Percentiles rank a stretch among this genome's conserved stretches.
These are phyloP conservation scores for Drosophila malerkotliana DNA, from an alignment of 1,140 invertebrate genomes.

Conservation along the genomic window DNA sequence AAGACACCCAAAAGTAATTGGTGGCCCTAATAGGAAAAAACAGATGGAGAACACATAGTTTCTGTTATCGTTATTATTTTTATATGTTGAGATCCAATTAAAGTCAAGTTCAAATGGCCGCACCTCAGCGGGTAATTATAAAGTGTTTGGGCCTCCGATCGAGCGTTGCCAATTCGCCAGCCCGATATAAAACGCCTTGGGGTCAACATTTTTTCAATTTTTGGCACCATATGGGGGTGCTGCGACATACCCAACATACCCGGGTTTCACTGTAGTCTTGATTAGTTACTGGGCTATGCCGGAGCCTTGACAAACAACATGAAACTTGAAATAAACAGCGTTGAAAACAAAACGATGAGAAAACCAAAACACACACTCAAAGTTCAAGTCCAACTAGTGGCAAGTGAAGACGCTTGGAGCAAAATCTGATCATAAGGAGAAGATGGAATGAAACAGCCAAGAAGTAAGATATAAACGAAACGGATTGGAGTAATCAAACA, in stretches of 20 bases:
- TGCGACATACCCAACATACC: constrained; percentile 8
- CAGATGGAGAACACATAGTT: constrained; percentile 32
- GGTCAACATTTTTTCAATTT: constrained; percentile 37
- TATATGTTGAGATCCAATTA: constrained; percentile 70
- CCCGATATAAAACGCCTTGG: constrained; percentile 28
- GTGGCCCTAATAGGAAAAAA: constrained; percentile 1
- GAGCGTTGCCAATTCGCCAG: constrained; percentile 71
- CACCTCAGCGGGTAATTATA: constrained; percentile 72
- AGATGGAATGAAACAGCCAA: constrained; percentile 18
- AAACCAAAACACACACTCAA: constrained; percentile 47
- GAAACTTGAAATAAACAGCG: constrained; percentile 9
- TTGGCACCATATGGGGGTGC: constrained; percentile 38
- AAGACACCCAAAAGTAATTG: constrained; percentile 38
- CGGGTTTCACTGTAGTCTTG: constrained; percentile 14
- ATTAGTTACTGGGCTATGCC: constrained; percentile 23
- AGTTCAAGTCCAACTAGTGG: constrained; percentile 68
- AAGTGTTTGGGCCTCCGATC: constrained; percentile 45
- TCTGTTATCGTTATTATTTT: constrained; percentile 52
- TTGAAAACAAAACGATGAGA: constrained; percentile 35
- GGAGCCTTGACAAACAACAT: constrained; percentile 48
- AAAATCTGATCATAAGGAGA: neutral
- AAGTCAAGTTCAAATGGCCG: constrained; percentile 77
- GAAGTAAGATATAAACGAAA: constrained; percentile 8
- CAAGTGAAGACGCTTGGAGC: constrained; percentile 27
- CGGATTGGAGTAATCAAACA: neutral